phyloP scores from a whole-genome alignment of 2,113 vertebrate species.

The Cricetomys ansorgei region DNA sequence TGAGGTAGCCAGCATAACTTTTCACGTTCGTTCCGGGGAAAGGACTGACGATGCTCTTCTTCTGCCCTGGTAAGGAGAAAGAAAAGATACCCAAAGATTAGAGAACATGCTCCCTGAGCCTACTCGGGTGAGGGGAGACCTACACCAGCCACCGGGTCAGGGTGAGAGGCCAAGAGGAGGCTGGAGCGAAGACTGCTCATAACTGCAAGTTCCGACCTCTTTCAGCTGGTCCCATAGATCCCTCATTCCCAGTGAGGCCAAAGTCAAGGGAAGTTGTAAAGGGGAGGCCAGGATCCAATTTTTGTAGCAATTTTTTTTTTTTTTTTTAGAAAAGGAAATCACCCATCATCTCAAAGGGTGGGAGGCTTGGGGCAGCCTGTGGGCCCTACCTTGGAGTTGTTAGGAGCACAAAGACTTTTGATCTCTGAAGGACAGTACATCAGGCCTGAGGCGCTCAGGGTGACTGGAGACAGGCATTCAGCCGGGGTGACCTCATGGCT shows the following conservation, averaged over 20 bases:
- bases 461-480: not conserved
- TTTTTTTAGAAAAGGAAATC: not conserved
- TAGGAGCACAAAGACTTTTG: not conserved
- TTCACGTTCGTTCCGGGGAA: constrained; percentile 87
- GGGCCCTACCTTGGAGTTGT: not conserved
- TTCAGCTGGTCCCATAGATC: fast-evolving
- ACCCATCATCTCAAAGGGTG: not conserved
- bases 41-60: constrained; percentile 86
- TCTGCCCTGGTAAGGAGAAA: constrained; percentile 83
- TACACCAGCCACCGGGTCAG: not conserved
- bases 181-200: too few relatives aligned
- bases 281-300: not conserved
- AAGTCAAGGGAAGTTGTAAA: not conserved
- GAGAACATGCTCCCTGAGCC: not conserved
- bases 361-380: not conserved
- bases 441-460: too few relatives aligned
- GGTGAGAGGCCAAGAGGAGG: too few relatives aligned
- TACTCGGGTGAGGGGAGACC: not conserved
- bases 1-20: constrained; percentile 90
- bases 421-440: not conserved
- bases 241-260: not conserved
- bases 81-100: constrained; percentile 41
- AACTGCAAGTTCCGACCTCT: not conserved
- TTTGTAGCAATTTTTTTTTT: not conserved
- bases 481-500: not conserved